phyloP scores from a whole-genome alignment of 2,113 vertebrate genomes.

The Takifugu flavidus region DNA sequence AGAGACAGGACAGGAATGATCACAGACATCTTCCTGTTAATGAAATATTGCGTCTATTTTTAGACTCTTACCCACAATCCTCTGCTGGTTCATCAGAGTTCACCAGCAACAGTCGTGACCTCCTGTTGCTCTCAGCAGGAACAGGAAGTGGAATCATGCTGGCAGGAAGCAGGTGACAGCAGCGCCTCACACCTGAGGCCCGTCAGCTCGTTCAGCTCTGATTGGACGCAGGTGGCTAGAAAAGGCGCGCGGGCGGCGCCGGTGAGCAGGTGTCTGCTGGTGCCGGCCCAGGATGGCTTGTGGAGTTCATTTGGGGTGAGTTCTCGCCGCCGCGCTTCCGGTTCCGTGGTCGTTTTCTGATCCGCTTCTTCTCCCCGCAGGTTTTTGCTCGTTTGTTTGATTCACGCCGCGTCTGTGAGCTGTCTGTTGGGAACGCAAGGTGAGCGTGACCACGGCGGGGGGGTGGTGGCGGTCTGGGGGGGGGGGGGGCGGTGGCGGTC shows the following conservation, averaged over 20 bases:
- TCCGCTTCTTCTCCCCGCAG: conserved; percentile 20
- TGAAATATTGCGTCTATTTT: too few relatives aligned
- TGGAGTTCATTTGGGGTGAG: conserved; percentile 60
- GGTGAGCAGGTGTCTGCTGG: conserved; percentile 1
- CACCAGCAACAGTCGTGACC: too few relatives aligned
- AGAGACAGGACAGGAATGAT: too few relatives aligned
- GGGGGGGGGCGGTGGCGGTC: too few relatives aligned
- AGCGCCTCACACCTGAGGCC: conserved; percentile 40
- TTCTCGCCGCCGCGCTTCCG: background rate
- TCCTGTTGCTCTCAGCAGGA: too few relatives aligned
- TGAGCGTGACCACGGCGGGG: conserved; percentile 1
- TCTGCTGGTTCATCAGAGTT: too few relatives aligned
- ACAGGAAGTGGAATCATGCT: too few relatives aligned
- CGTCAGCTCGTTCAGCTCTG: conserved; percentile 30
- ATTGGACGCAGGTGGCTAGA: conserved; percentile 30
- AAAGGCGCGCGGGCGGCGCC: background rate
- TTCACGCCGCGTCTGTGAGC: conserved; percentile 47
- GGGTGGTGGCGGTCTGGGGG: too few relatives aligned
- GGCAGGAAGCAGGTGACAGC: too few relatives aligned
- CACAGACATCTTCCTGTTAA: too few relatives aligned
- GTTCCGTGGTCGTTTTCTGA: background rate
- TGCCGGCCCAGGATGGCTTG: conserved; percentile 30
- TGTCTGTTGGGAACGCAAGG: conserved; percentile 38
- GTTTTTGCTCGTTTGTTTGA: conserved; percentile 41
- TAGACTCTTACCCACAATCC: too few relatives aligned